These are phyloP conservation scores for Mellilla xanthometata DNA, from an alignment of 2,888 invertebrate genomes.

Conservation along the genomic window DNA sequence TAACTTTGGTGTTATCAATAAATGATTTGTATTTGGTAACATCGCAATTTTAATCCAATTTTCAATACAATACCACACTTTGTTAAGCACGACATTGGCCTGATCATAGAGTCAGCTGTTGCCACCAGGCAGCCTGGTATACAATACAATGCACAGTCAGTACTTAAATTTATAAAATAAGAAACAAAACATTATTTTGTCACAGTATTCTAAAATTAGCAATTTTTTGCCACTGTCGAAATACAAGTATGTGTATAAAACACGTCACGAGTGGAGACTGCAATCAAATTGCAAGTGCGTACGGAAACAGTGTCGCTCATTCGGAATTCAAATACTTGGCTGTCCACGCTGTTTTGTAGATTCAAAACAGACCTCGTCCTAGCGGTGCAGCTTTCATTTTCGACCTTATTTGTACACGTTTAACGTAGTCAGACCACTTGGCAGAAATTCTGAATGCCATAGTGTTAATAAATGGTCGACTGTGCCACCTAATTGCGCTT, in stretches of 20 bases:
- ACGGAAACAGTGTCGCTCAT: neutral
- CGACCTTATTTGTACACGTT: slow-evolving; percentile 23
- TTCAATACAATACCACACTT: slow-evolving; percentile 16
- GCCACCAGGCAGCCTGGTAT: neutral
- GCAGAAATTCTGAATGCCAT: slow-evolving; percentile 32
- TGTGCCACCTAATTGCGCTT: slow-evolving; percentile 30
- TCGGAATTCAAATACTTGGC: slow-evolving; percentile 1
- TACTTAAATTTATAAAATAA: neutral
- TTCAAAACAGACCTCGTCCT: slow-evolving; percentile 14
- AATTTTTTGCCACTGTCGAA: too few relatives aligned
- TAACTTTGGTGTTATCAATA: too few relatives aligned
- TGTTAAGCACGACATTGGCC: slow-evolving; percentile 16
- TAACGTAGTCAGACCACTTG: slow-evolving; percentile 30
- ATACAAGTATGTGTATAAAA: too few relatives aligned
- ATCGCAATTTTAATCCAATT: slow-evolving; percentile 10
- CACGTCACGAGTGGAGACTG: neutral
- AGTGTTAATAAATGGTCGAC: slow-evolving; percentile 33
- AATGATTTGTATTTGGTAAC: neutral
- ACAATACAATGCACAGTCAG: neutral
- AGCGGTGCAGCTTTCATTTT: slow-evolving; percentile 14
- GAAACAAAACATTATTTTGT: too few relatives aligned
- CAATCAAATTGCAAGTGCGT: neutral
- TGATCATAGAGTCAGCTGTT: slow-evolving; percentile 19
- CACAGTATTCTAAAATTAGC: too few relatives aligned
- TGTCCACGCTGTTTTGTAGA: slow-evolving; percentile 1